These are phyloP conservation scores for Ceratina australensis DNA, from an alignment of 1,140 invertebrate genomes.

Conservation along the genomic window DNA sequence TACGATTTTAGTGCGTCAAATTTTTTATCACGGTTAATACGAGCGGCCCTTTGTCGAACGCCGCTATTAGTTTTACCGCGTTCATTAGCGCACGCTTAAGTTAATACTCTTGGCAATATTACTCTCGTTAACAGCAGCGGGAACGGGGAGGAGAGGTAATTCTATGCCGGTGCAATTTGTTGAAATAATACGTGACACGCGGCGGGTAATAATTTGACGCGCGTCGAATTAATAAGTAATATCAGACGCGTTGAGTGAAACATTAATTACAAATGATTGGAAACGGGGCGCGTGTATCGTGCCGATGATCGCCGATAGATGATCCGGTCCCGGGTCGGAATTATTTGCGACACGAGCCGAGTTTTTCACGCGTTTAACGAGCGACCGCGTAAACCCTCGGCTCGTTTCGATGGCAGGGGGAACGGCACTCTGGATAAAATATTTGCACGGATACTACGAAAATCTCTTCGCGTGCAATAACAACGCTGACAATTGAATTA, in stretches of 20 bases:
- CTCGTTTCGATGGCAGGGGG: not conserved
- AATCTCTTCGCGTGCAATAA: constrained; percentile 7
- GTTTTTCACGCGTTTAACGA: constrained; percentile 9
- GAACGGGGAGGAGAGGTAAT: not conserved
- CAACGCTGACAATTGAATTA: constrained; percentile 23
- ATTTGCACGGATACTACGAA: constrained; percentile 6
- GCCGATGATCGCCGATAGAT: not conserved
- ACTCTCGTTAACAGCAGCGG: constrained; percentile 6
- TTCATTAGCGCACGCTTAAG: too few relatives aligned
- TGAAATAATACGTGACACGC: constrained; percentile 13
- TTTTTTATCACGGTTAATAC: too few relatives aligned
- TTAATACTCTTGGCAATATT: not conserved
- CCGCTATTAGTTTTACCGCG: constrained; percentile 14
- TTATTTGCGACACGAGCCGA: not conserved
- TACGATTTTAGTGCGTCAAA: not conserved
- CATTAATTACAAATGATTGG: constrained; percentile 35
- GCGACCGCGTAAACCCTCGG: not conserved
- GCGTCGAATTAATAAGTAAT: constrained; percentile 44
- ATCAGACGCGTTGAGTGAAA: constrained; percentile 13
- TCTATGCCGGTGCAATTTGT: constrained; percentile 13
- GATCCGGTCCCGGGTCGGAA: not conserved
- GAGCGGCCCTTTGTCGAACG: too few relatives aligned
- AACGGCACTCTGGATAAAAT: not conserved
- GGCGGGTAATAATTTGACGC: constrained; percentile 35
- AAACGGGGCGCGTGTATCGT: not conserved